Percentiles rank a stretch among this genome's conserved stretches.
Evolutionary conservation across 2,113 vertebrate genomes (phyloP).

Genomic region (Xerus inauris): DNA sequence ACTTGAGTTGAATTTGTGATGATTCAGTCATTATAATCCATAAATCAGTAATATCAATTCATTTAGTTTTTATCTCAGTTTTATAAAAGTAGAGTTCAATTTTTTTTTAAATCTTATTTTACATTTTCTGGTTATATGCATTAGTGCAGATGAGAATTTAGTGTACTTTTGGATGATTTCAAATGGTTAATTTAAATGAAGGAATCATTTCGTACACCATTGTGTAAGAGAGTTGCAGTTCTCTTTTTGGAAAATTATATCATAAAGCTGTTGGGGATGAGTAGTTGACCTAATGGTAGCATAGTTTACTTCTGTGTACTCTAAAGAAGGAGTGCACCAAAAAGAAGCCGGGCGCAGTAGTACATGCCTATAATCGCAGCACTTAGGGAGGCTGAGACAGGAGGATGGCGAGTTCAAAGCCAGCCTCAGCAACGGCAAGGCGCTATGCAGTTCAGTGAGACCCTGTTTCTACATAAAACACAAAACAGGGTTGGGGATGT

Average conservation of each 20-base stretch:
- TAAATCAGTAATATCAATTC: neutral
- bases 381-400: too few species aligned
- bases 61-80: neutral
- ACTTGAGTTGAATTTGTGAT: neutral
- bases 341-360: too few species aligned
- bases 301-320: neutral
- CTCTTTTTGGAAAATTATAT: slow-evolving; percentile 55
- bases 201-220: slow-evolving; percentile 9
- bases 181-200: slow-evolving; percentile 52
- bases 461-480: too few species aligned
- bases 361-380: too few species aligned
- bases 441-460: too few species aligned
- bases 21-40: neutral
- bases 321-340: neutral
- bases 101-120: neutral
- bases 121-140: neutral
- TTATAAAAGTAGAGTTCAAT: neutral
- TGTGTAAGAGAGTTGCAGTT: slow-evolving; percentile 18
- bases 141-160: neutral
- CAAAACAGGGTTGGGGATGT: too few species aligned
- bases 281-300: slow-evolving; percentile 1
- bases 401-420: too few species aligned
- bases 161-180: neutral
- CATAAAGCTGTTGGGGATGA: neutral
- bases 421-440: too few species aligned